These are phyloP conservation scores for Sander vitreus DNA, from an alignment of 2,113 vertebrate genomes.

Conservation along the genomic window DNA sequence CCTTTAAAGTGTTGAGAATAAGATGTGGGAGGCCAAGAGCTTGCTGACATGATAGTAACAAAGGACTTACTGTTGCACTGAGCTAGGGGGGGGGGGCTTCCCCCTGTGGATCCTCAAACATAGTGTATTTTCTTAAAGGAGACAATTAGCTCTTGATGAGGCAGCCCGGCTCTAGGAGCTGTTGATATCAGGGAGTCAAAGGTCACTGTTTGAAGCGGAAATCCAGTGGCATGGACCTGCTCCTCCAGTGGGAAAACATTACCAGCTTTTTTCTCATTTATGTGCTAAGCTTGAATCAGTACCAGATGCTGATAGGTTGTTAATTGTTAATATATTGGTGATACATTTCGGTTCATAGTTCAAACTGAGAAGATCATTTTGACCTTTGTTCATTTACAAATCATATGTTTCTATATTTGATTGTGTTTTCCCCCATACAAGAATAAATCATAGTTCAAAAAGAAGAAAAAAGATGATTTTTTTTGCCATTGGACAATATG, in stretches of 20 bases:
- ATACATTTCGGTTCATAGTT: slow-evolving; percentile 1
- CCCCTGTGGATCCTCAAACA: slow-evolving; percentile 35
- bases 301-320: slow-evolving; percentile 56
- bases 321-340: slow-evolving; percentile 49
- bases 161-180: slow-evolving; percentile 41
- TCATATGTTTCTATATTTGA: background rate
- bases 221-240: slow-evolving; percentile 58
- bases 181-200: slow-evolving; percentile 70
- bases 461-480: background rate
- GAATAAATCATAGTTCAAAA: background rate
- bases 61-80: slow-evolving; percentile 49
- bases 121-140: slow-evolving; percentile 55
- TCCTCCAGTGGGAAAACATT: slow-evolving; percentile 64
- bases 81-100: background rate
- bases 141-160: slow-evolving; percentile 71
- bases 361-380: background rate
- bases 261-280: slow-evolving; percentile 53
- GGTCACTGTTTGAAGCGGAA: slow-evolving; percentile 70
- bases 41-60: slow-evolving; percentile 52
- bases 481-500: background rate
- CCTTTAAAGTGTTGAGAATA: slow-evolving; percentile 1
- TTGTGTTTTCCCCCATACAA: background rate
- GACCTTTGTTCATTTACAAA: background rate
- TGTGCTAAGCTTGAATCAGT: slow-evolving; percentile 40
- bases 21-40: slow-evolving; percentile 4